Base-by-base conservation (phyloP, 2,113 vertebrate species). In the Mionectes macconnelli region DNA sequence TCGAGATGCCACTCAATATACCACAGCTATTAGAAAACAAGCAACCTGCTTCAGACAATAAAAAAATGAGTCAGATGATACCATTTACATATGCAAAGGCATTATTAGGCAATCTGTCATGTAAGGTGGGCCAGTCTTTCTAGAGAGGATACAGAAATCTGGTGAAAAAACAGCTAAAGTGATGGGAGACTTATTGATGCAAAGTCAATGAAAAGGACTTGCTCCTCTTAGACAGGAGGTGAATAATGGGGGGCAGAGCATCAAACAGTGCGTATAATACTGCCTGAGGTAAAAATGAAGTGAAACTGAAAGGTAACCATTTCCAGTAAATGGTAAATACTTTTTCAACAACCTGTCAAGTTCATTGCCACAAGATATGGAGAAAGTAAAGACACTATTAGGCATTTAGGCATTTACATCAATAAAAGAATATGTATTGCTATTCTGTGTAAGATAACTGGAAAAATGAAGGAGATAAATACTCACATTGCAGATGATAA, bases 271-370 rank as follows among this genome's bases (percentile, higher is more conserved):
- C 28, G 19, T 30, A 6, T 24, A 73, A 19, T 24, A 55, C 24
- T 10, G 8, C 4, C 28, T 55, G 55, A 80, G 44, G 33, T 30
- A 74, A 90, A 91, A 85, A 56, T 39, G 15, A 93, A 94, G 20
- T 67, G 87, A 94, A 96, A 94, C 72, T 67, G 82, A 84, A 92
- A 94, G 72, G 59, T 14, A 81, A 37, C 8, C 6, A 64, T 84
- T 93, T 90, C 75, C 52, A 94, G 79, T 90, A 88, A 95, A 77
- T 63, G 59, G 22, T 33, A 90, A 94, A 84, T 49, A 74, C 16
- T 77, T 74, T 74, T 83, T 66, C 72, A 92, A 60, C 35, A 56
- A 11, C 52, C 30, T 59, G 22, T 59, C 56, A 27, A 59, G 64
- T 80, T 86, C 42, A 70, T 40, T 90, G 68, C 31, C 44, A 56